Base-by-base conservation (phyloP, 1,140 invertebrate genomes). In the Tribolium castaneum region DNA sequence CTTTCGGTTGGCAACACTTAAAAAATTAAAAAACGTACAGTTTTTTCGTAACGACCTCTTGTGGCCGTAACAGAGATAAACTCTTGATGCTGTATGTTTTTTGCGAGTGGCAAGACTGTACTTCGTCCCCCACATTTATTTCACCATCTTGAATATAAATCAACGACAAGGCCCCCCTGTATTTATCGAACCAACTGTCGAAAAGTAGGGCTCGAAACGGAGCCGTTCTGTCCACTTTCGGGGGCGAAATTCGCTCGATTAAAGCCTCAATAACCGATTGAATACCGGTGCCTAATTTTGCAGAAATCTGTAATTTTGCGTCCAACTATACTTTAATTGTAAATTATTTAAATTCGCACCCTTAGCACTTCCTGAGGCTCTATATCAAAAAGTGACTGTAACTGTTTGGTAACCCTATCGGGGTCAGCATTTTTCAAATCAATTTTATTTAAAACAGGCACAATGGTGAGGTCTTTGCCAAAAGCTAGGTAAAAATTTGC, bases 381-480 rank as follows among this genome's bases (percentile, higher is more conserved):
- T 79, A 99, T 94, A 66, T 94, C 94, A 88, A 99, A 98, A 7
- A 99, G 85, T n/a, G 89, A 91, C 70, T 94, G 87, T 78, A 99
- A 85, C 86, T 99, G 96, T 34, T 91, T 87, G 62, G 90, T 90
- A 0, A 97, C 95, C 80, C 88, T 89, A 0, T 96, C 94, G 6
- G 96, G 96, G 86, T 98, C 89, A 0, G 97, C 97, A 87, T 94
- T 91, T 83, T 96, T 96, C 52, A 99, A 90, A 87, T 99, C 98
- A 75, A 99, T 96, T 90, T 99, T 99, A 87, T 99, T 99, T 2
- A 99, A 88, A 0, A 98, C 96, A 5, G 98, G 98, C 83, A 99
- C 93, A 77, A 99, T 94, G 1, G 89, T 86, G 14, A 99, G 86
- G 82, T 97, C 91, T 73, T 91, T 91, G 49, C 92, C 92, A 88